A percentile compares a stretch with the other conserved stretches of the same genome.
Conservation (phyloP, 2,113 vertebrate species). For the Callocephalon fimbriatum region DNA sequence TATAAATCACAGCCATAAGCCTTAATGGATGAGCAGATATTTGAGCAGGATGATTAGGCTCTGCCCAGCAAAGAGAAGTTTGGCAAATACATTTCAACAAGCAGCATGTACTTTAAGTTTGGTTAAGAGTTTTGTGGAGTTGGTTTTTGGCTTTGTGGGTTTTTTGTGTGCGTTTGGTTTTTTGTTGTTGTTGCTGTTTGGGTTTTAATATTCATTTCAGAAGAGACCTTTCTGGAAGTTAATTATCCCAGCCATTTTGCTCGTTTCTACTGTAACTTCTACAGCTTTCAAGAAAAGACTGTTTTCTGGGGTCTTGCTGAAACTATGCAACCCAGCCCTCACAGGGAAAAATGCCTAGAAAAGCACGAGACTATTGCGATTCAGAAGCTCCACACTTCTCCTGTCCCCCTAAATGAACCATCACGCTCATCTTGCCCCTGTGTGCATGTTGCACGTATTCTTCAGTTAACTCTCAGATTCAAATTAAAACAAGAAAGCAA, state of each 20-base stretch:
- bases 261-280: neutral
- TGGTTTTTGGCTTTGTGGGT: neutral
- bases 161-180: neutral
- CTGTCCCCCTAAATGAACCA: neutral
- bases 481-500: neutral
- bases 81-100: neutral
- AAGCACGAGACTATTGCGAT: rapidly evolving
- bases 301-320: neutral
- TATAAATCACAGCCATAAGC: neutral
- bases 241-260: neutral
- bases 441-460: neutral
- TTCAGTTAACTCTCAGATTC: neutral
- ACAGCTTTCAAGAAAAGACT: neutral
- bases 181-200: neutral
- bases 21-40: neutral
- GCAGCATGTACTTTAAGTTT: neutral
- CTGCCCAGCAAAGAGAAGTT: neutral
- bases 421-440: neutral
- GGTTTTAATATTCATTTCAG: neutral
- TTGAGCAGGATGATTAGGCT: rapidly evolving
- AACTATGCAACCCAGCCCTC: neutral
- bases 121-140: neutral
- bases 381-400: neutral
- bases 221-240: neutral
- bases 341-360: rapidly evolving